Conservation (phyloP, 2,888 invertebrate genomes). For the Maniola hyperantus region DNA sequence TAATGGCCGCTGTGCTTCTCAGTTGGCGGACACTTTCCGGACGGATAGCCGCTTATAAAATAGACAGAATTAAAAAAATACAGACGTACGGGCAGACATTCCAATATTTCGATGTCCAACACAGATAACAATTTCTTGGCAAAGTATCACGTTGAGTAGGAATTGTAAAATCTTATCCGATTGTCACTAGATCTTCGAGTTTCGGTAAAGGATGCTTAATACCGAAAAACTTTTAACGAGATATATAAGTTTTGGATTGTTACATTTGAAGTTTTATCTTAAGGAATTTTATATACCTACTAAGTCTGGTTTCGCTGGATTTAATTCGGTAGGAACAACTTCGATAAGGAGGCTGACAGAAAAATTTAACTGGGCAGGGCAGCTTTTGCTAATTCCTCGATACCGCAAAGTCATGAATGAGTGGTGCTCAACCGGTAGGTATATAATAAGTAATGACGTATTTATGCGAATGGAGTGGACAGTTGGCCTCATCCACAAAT, state of each 20-base stretch:
- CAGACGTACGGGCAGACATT: background rate
- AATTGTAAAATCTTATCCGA: constrained; percentile 24
- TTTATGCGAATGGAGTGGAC: too few relatives aligned
- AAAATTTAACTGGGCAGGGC: too few relatives aligned
- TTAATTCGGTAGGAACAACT: background rate
- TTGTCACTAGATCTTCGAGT: constrained; percentile 8
- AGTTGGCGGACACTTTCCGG: background rate
- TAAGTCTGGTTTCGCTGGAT: background rate
- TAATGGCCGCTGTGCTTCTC: too few relatives aligned
- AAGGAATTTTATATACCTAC: too few relatives aligned
- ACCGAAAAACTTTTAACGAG: constrained; percentile 28
- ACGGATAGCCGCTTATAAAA: background rate
- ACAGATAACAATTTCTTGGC: constrained; percentile 4
- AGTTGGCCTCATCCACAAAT: too few relatives aligned
- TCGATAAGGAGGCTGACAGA: too few relatives aligned
- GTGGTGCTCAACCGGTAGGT: too few relatives aligned
- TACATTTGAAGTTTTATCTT: background rate
- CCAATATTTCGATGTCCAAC: background rate
- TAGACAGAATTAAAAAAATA: background rate
- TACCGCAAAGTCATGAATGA: too few relatives aligned
- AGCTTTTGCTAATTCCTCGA: too few relatives aligned
- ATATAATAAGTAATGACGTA: too few relatives aligned
- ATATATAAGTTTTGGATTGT: constrained; percentile 13
- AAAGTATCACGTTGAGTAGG: constrained; percentile 4
- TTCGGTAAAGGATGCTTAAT: constrained; percentile 11